Conservation (phyloP, 2,888 invertebrate species). For the Nomada lathburiana region DNA sequence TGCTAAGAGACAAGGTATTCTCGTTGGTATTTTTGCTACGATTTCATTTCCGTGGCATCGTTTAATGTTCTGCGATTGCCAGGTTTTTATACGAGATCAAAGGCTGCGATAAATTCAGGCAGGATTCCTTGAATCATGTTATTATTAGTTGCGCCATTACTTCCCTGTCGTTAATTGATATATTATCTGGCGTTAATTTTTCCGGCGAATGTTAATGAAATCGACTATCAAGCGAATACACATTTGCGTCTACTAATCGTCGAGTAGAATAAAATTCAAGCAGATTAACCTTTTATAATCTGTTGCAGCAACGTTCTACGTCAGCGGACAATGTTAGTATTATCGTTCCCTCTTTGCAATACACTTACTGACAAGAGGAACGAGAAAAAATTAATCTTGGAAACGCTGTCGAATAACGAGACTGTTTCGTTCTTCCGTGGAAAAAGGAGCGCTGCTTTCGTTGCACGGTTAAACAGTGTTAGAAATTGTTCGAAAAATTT, state of each 20-base stretch:
- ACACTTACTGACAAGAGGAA: not conserved
- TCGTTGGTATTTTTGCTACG: conserved; percentile 11
- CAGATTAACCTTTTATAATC: no score
- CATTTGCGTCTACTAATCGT: no score
- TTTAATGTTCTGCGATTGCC: conserved; percentile 35
- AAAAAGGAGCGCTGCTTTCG: no score
- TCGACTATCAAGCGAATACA: no score
- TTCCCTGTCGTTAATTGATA: not conserved
- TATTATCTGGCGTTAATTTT: conserved; percentile 34
- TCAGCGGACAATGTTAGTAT: no score
- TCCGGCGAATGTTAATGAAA: conserved; percentile 15
- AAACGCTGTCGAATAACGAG: not conserved
- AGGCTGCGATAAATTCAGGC: conserved; percentile 26
- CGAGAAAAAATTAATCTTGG: no score
- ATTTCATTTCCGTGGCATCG: conserved; percentile 37
- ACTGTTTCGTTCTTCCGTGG: not conserved
- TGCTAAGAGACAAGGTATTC: not conserved
- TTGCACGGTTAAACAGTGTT: no score
- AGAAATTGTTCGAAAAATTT: no score
- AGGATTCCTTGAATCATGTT: conserved; percentile 34
- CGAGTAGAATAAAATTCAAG: no score
- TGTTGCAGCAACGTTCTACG: no score
- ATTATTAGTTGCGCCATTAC: conserved; percentile 10
- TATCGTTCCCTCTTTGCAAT: no score
- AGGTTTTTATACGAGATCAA: conserved; percentile 33